Evolutionary conservation across 1,140 invertebrate species (phyloP), one percentile per base, ranked within the genome.

Genomic region (Linepithema humile): DNA sequence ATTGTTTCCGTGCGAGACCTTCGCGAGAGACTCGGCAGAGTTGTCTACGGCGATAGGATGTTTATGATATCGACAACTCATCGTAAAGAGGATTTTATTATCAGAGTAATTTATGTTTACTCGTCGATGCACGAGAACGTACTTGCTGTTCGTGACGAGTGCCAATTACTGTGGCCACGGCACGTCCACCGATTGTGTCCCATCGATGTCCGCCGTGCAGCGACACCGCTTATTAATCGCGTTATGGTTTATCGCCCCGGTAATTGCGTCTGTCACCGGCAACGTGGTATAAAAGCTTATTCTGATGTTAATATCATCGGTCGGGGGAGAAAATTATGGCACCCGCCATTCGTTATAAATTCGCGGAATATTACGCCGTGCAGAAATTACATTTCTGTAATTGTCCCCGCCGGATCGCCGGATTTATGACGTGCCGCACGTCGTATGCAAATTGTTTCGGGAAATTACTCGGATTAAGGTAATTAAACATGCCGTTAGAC

Each of bases 161-260:
- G 50, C 35, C 75, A 80, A 80, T 80, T 80, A 80, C 10, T 55
- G 38, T 35, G 35, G n/a, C 48, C 35, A 10, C n/a, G 48, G 17
- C 48, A 55, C 62, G 74, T 67, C 29, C 74, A 23, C 48, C 59
- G 60, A 80, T 78, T 74, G 53, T 60, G 23, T 53, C 23, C 45
- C 45, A 43, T 50, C 59, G 75, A 7, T 43, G 72, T 74, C 9
- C 67, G 26, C 2, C 20, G 35, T 40, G 43, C 72, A 32, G 40
- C 26, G 59, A 26, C 60, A 20, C n/a, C 83, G 83, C 82, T 87
- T 87, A 85, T 83, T 87, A 86, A 90, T 88, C 69, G 82, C 75
- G 84, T 86, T 77, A 89, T 48, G 87, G 84, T 89, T 88, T 89
- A 89, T 89, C 88, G 75, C 88, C 85, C 84, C 48, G 50, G 67